Evolutionary conservation across 2,113 vertebrate genomes (phyloP), one percentile per base, ranked within the genome.

Genomic region (Sorex fumeus): DNA sequence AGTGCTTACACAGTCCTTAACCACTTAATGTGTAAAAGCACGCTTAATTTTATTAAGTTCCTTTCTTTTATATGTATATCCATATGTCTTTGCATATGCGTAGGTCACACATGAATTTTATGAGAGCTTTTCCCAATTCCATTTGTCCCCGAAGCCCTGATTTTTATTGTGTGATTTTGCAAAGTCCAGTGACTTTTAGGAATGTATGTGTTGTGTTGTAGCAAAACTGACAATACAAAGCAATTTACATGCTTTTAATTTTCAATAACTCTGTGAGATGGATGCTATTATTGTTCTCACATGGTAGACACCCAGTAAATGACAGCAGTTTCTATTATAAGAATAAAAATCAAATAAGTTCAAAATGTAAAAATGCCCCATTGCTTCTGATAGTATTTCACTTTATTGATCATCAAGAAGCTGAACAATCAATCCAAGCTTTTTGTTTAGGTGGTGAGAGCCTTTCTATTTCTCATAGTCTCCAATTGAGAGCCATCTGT

Each of bases 231-330:
- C 60, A 88, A 28, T 15, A 47, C 75, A 47, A 64, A 94, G 57
- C 83, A 86, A 93, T 92, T 67, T 76, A n/a, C 57, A 50, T 64
- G 66, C 62, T 86, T 94, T 93, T 60, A 8, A 5, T 86, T 94
- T 77, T 62, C 66, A 79, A 15, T 86, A 80, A 67, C 18, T 76
- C 78, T 30, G 0, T 66, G 60, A 74, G 21, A 85, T 47, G 57
- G 81, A 74, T 36, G 6, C 27, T 57, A 30, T 74, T 50, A 19
- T 50, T 93, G 64, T 57, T 78, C 36, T 92, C 67, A 30, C 9
- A 11, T 45, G 19, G 53, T 74, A 91, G 87, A 80, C n/a, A 36
- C 84, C 93, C 72, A 34, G 60, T 40, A 90, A 87, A 30, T 36
- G 85, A 47, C 43, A 93, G 85, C 70, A 67, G 36, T 36, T 45